Percentiles rank a stretch among this genome's conserved stretches.
Evolutionary conservation across 2,113 vertebrate species (phyloP).

Genomic region (Pelecanoides urinatrix): DNA sequence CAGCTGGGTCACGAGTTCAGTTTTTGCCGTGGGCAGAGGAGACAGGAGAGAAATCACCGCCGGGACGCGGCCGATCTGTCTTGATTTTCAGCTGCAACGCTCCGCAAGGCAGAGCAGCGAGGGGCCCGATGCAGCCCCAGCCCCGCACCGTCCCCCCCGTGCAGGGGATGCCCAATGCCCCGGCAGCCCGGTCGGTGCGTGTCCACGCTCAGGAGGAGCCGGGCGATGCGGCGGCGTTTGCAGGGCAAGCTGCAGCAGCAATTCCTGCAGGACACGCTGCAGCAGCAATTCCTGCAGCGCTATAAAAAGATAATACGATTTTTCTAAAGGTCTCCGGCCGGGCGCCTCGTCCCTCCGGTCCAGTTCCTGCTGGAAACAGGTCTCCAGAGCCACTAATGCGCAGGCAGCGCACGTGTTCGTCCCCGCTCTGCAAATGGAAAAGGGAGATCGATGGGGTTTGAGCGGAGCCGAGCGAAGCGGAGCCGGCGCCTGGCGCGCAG

Average conservation of each 20-base stretch:
- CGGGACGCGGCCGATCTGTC: background rate
- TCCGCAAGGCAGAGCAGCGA: background rate
- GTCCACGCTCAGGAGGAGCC: background rate
- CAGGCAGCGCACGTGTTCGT: background rate
- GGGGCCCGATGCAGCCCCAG: background rate
- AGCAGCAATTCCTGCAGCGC: background rate
- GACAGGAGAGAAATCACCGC: background rate
- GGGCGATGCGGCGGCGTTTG: accelerated
- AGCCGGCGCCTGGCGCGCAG: background rate
- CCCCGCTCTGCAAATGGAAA: background rate
- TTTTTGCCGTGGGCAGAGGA: background rate
- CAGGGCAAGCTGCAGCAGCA: background rate
- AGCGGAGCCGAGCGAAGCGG: background rate
- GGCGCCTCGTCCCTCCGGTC: background rate
- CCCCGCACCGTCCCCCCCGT: accelerated
- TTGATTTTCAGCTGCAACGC: background rate
- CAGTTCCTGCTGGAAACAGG: background rate
- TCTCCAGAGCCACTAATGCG: background rate
- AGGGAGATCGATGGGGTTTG: background rate
- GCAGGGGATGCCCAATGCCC: background rate
- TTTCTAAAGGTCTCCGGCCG: background rate
- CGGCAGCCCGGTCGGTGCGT: accelerated
- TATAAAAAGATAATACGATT: background rate
- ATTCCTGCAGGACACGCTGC: background rate
- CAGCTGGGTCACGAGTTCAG: slow-evolving; percentile 59